These are phyloP conservation scores for Passer montanus DNA, from an alignment of 2,113 vertebrate genomes.

Conservation along the genomic window DNA sequence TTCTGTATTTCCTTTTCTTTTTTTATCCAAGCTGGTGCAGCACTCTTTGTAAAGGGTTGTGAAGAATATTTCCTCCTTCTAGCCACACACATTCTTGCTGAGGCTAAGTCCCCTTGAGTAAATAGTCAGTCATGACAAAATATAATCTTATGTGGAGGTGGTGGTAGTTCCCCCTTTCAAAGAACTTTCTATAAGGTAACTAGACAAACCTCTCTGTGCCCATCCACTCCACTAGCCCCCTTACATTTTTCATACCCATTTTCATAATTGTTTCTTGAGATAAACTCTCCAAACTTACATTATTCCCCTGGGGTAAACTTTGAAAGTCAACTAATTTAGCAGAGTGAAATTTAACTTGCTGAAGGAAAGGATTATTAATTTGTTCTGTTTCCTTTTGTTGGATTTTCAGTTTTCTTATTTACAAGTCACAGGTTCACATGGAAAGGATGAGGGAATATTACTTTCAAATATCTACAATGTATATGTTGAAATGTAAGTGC, in stretches of 20 bases:
- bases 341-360: conserved; percentile 58
- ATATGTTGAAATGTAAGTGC: background rate
- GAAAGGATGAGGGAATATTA: background rate
- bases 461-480: background rate
- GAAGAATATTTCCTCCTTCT: background rate
- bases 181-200: background rate
- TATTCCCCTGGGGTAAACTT: conserved; percentile 1
- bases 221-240: background rate
- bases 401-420: background rate
- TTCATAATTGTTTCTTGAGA: conserved; percentile 46
- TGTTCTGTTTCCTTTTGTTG: conserved; percentile 34
- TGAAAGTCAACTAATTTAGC: conserved; percentile 58
- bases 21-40: background rate
- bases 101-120: background rate
- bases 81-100: background rate
- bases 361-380: conserved; percentile 49
- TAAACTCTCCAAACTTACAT: conserved; percentile 13
- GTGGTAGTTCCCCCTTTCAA: background rate
- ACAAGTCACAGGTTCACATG: background rate
- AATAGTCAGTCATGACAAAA: background rate
- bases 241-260: background rate
- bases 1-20: background rate
- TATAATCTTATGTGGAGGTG: background rate
- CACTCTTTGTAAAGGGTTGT: background rate
- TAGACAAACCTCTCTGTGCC: background rate